Conservation (phyloP, 1,140 invertebrate genomes). For the Trichonephila clavipes region DNA sequence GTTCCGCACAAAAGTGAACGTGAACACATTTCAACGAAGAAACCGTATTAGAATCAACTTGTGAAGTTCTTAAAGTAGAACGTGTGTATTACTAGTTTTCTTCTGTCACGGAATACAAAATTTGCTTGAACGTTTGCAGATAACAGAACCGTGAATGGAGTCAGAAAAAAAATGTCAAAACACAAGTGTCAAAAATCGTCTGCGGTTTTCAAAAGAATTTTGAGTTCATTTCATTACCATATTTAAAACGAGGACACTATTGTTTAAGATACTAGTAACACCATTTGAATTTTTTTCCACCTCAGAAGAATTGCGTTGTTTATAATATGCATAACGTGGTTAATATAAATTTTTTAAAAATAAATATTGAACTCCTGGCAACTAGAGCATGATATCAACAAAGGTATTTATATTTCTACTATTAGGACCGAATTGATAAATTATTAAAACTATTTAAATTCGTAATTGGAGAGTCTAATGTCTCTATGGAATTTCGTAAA, state of each 20-base stretch:
- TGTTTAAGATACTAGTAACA: neutral
- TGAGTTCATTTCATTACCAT: constrained; percentile 4
- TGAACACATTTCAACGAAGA: neutral
- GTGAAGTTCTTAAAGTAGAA: neutral
- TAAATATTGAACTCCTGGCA: no score
- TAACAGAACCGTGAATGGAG: neutral
- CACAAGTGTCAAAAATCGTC: neutral
- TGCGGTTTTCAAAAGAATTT: constrained; percentile 1
- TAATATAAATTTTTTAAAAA: no score
- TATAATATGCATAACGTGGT: neutral
- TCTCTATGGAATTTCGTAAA: no score
- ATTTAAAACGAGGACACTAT: neutral
- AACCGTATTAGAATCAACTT: neutral
- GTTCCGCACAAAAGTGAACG: neutral
- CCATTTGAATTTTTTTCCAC: neutral
- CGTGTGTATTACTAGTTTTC: neutral
- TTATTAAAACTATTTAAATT: no score
- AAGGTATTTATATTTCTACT: no score
- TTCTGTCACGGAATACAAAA: neutral
- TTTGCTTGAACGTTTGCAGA: neutral
- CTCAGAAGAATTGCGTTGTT: neutral
- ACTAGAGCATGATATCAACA: no score
- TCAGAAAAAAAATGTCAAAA: neutral
- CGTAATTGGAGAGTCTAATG: no score
- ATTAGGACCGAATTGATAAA: no score